Conservation (phyloP, 2,888 invertebrate species). For the Ametastegia equiseti region DNA sequence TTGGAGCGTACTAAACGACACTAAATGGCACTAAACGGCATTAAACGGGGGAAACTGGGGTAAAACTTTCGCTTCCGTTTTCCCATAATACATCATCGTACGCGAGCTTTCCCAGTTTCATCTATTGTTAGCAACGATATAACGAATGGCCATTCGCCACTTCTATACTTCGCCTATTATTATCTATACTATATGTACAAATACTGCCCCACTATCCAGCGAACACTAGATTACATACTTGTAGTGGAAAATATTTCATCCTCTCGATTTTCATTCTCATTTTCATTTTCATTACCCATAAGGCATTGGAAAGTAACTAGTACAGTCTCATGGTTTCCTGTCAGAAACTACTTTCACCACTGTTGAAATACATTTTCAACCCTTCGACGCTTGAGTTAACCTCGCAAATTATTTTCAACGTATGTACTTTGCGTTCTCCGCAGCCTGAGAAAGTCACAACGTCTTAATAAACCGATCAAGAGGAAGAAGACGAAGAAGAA, state of each 20-base stretch:
- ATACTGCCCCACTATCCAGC: background rate
- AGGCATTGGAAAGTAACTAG: too few relatives aligned
- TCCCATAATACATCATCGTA: conserved; percentile 70
- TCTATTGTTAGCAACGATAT: conserved; percentile 64
- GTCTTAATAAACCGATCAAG: too few relatives aligned
- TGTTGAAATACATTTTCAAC: background rate
- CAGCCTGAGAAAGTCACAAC: too few relatives aligned
- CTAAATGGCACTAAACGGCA: conserved; percentile 71
- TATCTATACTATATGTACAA: background rate
- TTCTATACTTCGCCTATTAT: conserved; percentile 19
- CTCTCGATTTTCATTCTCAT: background rate
- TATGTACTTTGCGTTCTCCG: too few relatives aligned
- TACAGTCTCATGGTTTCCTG: too few relatives aligned
- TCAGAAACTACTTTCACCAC: too few relatives aligned
- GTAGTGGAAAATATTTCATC: too few relatives aligned
- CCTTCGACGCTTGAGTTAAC: background rate
- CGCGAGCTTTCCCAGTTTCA: conserved; percentile 55
- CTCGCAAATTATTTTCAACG: too few relatives aligned
- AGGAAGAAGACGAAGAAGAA: too few relatives aligned
- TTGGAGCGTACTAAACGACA: conserved; percentile 69
- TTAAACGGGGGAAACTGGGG: conserved; percentile 71
- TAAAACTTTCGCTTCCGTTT: conserved; percentile 72
- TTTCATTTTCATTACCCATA: background rate
- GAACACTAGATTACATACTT: background rate
- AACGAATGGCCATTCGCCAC: conserved; percentile 67